Percentiles rank a stretch among this genome's conserved stretches.
Evolutionary conservation across 2,113 vertebrate genomes (phyloP).

Genomic region (Labeo catla): DNA sequence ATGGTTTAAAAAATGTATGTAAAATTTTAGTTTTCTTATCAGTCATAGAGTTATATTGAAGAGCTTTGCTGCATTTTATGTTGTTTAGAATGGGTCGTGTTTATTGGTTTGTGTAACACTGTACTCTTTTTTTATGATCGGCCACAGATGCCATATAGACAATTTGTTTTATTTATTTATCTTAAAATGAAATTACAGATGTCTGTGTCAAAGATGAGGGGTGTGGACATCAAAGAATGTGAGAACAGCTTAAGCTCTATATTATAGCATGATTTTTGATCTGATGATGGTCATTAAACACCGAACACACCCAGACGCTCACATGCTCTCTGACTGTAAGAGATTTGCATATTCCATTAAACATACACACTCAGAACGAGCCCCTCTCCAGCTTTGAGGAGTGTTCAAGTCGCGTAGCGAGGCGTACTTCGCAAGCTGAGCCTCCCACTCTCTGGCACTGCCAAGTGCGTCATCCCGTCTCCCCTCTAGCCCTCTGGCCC

Average conservation of each 20-base stretch:
- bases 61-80: too few species aligned
- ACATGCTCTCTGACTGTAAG: slow-evolving; percentile 8
- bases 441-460: slow-evolving; percentile 50
- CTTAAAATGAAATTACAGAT: neutral
- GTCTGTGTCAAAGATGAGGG: neutral
- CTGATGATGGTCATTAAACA: neutral
- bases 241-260: neutral
- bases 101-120: neutral
- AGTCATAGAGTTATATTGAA: too few species aligned
- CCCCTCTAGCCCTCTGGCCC: slow-evolving; percentile 11
- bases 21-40: too few species aligned
- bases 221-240: neutral
- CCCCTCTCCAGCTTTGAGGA: slow-evolving; percentile 50
- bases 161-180: slow-evolving; percentile 30
- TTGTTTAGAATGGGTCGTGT: neutral
- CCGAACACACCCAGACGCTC: neutral
- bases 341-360: slow-evolving; percentile 51
- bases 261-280: neutral
- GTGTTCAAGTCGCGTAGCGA: slow-evolving; percentile 21
- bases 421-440: slow-evolving; percentile 56
- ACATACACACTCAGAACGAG: slow-evolving; percentile 28
- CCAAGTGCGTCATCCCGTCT: slow-evolving; percentile 19
- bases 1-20: too few species aligned
- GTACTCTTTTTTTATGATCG: neutral
- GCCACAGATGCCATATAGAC: neutral